Evolutionary conservation across 2,797 vertebrate species (phyloP).

Genomic region (Sebastes aleutianus): DNA sequence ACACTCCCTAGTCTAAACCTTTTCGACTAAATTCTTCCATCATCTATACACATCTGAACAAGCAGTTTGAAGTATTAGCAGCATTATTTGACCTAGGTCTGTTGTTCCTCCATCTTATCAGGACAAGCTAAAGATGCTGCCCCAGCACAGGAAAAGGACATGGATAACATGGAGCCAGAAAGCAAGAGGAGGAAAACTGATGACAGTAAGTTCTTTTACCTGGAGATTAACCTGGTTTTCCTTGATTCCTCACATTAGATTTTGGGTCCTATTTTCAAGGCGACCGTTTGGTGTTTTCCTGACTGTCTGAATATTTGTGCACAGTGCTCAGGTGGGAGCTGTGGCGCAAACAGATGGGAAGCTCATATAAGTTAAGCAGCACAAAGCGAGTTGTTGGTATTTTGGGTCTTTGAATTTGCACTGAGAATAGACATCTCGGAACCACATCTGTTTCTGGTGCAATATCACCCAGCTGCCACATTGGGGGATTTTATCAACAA

Average conservation of each 20-base stretch:
- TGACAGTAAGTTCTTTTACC: slow-evolving; percentile 25
- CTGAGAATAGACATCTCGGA: not conserved
- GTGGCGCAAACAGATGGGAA: too few relatives aligned
- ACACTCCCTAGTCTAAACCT: not conserved
- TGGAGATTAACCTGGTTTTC: not conserved
- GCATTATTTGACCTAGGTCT: slow-evolving; percentile 4
- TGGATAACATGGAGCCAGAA: slow-evolving; percentile 64
- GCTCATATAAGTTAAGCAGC: not conserved
- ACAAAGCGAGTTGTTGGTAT: not conserved
- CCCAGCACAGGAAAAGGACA: not conserved
- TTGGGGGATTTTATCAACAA: not conserved
- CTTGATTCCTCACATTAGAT: not conserved
- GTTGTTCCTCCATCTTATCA: slow-evolving; percentile 20
- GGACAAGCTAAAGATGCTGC: slow-evolving; percentile 25
- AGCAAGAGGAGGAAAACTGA: slow-evolving; percentile 74
- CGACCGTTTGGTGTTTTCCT: not conserved
- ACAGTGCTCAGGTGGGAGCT: not conserved
- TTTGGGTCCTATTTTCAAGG: not conserved
- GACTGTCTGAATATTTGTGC: not conserved
- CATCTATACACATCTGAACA: not conserved
- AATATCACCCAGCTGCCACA: not conserved
- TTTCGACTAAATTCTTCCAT: not conserved
- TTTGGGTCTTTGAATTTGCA: not conserved
- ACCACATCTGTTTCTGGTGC: not conserved
- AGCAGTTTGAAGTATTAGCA: not conserved